Conservation (phyloP, 2,797 vertebrate genomes). For the Poecilia velifera region DNA sequence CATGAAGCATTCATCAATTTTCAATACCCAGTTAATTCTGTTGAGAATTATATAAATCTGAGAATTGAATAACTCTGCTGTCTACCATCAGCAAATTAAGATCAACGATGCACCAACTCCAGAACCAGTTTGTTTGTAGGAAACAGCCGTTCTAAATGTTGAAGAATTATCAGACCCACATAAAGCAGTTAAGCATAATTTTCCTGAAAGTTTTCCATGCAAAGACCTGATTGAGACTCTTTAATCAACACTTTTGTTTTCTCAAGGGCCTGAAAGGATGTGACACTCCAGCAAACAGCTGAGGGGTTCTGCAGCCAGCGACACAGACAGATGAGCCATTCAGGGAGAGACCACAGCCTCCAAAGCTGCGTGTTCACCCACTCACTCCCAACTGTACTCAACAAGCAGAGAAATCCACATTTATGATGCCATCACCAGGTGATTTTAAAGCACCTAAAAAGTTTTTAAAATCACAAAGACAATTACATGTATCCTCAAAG, state of each 20-base stretch:
- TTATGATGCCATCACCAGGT: not conserved
- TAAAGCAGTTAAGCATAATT: not conserved
- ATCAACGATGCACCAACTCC: not conserved
- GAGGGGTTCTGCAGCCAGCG: conserved; percentile 45
- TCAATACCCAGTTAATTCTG: not conserved
- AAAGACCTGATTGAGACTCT: not conserved
- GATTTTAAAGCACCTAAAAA: not conserved
- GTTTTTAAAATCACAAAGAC: not conserved
- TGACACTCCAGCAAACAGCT: conserved; percentile 62
- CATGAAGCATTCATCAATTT: not conserved
- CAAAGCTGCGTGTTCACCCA: not conserved
- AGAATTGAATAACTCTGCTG: not conserved
- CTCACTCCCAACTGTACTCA: not conserved
- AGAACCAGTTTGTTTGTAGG: not conserved
- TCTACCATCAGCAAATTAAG: not conserved
- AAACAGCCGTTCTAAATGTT: not conserved
- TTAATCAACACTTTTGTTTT: not conserved
- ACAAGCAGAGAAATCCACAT: not conserved
- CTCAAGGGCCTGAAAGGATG: conserved; percentile 59
- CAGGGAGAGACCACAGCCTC: not conserved
- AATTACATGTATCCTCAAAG: not conserved
- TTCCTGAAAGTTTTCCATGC: not conserved
- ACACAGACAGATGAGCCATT: conserved; percentile 49
- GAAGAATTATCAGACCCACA: not conserved
- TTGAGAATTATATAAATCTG: not conserved